phyloP scores from a whole-genome alignment of 2,797 vertebrate species.

The Podarcis siculus region DNA sequence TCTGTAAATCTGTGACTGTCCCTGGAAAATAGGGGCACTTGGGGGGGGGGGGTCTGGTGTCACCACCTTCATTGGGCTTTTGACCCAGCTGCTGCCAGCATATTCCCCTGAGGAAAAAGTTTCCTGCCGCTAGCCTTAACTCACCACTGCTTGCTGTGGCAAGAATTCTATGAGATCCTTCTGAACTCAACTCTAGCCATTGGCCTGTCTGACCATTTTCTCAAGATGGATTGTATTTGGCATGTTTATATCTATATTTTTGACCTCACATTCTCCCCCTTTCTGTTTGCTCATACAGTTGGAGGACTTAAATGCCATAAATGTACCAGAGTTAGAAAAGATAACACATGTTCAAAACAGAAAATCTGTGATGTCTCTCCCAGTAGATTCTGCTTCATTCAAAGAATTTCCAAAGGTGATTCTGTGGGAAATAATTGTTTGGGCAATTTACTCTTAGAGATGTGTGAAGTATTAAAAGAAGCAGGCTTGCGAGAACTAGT shows the following conservation, averaged over 20 bases:
- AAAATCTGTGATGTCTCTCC: not conserved
- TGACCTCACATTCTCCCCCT: not conserved
- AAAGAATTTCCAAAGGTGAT: conserved; percentile 24
- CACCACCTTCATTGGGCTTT: no score
- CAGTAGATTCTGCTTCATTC: not conserved
- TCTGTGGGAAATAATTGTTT: not conserved
- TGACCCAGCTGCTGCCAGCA: no score
- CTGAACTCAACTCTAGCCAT: not conserved
- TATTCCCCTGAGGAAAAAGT: no score
- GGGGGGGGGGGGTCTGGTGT: no score
- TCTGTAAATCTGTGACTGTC: no score
- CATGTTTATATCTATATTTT: not conserved
- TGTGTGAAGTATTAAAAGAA: no score
- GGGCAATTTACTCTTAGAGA: not conserved
- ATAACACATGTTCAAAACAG: not conserved
- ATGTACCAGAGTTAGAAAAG: not conserved
- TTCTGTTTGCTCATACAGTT: conserved; percentile 4
- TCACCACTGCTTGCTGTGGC: not conserved
- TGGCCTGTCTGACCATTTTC: not conserved
- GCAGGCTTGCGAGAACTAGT: no score
- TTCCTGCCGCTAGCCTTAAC: not conserved
- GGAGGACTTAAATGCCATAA: not conserved
- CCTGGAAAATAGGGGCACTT: no score
- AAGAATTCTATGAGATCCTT: not conserved
- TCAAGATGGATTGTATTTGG: not conserved